Evolutionary conservation across 2,797 vertebrate genomes (phyloP), one percentile per base, ranked within the genome.

Genomic region (Sebastes cheni): DNA sequence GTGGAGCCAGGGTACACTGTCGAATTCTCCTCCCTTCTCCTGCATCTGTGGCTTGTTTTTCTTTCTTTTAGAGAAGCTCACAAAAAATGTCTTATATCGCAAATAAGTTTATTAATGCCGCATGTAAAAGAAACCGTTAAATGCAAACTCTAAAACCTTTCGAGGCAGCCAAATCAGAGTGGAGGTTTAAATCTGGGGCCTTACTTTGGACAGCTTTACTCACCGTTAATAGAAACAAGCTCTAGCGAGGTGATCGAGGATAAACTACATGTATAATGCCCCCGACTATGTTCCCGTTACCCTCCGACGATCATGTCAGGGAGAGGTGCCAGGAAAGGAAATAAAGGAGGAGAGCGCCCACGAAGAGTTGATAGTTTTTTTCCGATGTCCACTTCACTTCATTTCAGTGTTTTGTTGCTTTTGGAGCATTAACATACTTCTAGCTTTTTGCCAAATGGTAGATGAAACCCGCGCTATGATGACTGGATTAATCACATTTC

Each of bases 401-500:
- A 64, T 25, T 64, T 71, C 59, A 60, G 23, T 2, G 52, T 50
- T 16, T 20, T 75, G 39, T 75, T 83, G 58, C 36, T 80, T 85
- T 84, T 75, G 81, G 71, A 80, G n/a, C 6, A 5, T 27, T 0
- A 6, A 27, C 29, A 7, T 23, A 5, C 60, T 61, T 59, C 6
- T 2, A 32, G 1, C 10, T 59, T 55, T 6, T 62, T 18, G 16
- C 58, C 27, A 79, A 67, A 25, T 46, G 18, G n/a, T 4, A 22
- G 22, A 34, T 18, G 11, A 69, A 67, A 59, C 54, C 10, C 9
- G 1, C 50, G 62, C 42, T 58, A 59, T 2, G 46, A 22, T 39
- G 77, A 52, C 82, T 73, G 52, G 42, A 67, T 71, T 30, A 39
- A 77, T 83, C 59, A 46, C 10, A 56, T 85, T 72, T 79, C 52